Evolutionary conservation across 2,888 invertebrate genomes (phyloP).

Genomic region (Eristalinus aeneus): DNA sequence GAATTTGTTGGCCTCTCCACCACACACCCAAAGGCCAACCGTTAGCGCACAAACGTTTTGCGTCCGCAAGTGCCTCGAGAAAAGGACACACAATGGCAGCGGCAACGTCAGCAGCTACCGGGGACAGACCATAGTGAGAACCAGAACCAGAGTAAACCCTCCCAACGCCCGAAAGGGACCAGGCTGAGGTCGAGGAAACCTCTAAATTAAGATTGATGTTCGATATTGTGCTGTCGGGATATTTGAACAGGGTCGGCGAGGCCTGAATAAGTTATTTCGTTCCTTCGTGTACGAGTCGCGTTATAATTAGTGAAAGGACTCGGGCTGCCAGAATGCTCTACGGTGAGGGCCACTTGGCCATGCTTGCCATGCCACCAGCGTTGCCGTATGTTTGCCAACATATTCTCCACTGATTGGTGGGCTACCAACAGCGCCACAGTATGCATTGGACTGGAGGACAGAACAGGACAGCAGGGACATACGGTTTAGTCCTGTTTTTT

Average conservation of each 20-base stretch:
- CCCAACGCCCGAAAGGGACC: too few species aligned
- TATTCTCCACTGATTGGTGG: constrained; percentile 54
- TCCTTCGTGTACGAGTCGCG: constrained; percentile 63
- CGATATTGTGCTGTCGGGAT: constrained; percentile 69
- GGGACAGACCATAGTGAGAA: constrained; percentile 9
- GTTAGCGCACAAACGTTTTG: constrained; percentile 6
- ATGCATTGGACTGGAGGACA: neutral
- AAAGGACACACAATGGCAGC: neutral
- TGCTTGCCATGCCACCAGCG: constrained; percentile 39
- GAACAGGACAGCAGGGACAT: neutral
- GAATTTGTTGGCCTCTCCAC: neutral
- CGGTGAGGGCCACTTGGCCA: neutral
- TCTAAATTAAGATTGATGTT: constrained; percentile 70
- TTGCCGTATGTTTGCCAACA: constrained; percentile 59
- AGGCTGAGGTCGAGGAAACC: constrained; percentile 42
- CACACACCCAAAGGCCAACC: neutral
- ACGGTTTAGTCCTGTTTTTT: neutral
- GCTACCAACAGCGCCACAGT: constrained; percentile 17
- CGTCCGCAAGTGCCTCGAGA: neutral
- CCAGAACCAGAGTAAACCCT: constrained; percentile 1
- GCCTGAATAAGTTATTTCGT: constrained; percentile 66
- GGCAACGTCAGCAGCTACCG: neutral
- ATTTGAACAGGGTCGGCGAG: constrained; percentile 63
- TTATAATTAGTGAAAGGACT: constrained; percentile 66
- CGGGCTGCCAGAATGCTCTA: constrained; percentile 10